These are phyloP conservation scores for Rhagium mordax DNA, from an alignment of 2,888 invertebrate genomes.

Conservation along the genomic window DNA sequence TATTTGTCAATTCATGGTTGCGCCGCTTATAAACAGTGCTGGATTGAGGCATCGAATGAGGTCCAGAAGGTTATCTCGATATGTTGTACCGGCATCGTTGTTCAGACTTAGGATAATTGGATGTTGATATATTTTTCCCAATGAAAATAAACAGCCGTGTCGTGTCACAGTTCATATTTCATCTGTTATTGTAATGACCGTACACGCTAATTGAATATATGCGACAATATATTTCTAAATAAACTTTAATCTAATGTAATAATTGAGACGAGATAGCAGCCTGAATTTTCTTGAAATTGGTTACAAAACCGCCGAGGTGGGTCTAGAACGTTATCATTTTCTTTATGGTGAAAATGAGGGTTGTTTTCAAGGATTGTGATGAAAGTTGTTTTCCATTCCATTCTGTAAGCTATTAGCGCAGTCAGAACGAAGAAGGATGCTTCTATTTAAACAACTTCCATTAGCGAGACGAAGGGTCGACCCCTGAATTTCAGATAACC, in stretches of 20 bases:
- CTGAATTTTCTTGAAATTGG: slow-evolving; percentile 44
- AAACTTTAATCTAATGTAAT: slow-evolving; percentile 39
- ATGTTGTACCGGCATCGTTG: slow-evolving; percentile 28
- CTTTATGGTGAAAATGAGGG: slow-evolving; percentile 55
- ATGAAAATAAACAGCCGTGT: slow-evolving; percentile 36
- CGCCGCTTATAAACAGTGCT: slow-evolving; percentile 5
- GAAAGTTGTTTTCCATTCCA: slow-evolving; percentile 66
- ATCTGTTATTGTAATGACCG: slow-evolving; percentile 18
- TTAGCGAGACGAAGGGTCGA: slow-evolving; percentile 60
- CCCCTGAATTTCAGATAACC: slow-evolving; percentile 50
- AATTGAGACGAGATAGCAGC: slow-evolving; percentile 42
- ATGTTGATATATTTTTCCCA: slow-evolving; percentile 32
- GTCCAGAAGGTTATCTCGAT: slow-evolving; percentile 29
- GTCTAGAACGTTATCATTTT: slow-evolving; percentile 52
- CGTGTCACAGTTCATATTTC: slow-evolving; percentile 36
- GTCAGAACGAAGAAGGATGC: slow-evolving; percentile 64
- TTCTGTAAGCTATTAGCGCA: slow-evolving; percentile 66
- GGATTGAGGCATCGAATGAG: slow-evolving; percentile 16
- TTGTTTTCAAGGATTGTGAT: slow-evolving; percentile 57
- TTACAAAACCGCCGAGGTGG: slow-evolving; percentile 40
- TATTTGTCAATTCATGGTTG: slow-evolving; percentile 32
- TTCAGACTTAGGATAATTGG: slow-evolving; percentile 36
- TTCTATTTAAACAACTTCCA: slow-evolving; percentile 69
- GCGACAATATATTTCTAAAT: background rate
- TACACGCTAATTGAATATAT: background rate